Percentiles rank a stretch among this genome's conserved stretches.
Conservation (phyloP, 2,888 invertebrate species). For the Dinocampus coccinellae region DNA sequence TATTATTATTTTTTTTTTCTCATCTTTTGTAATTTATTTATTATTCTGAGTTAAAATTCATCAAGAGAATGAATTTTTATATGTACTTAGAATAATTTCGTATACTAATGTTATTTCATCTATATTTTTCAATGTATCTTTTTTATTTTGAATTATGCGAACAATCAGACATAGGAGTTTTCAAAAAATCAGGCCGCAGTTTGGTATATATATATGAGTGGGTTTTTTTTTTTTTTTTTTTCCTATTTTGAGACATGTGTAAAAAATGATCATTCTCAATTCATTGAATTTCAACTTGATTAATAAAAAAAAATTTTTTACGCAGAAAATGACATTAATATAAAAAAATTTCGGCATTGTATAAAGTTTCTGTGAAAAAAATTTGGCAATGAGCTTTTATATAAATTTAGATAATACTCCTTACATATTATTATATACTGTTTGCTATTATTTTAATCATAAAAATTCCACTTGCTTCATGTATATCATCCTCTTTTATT, state of each 20-base stretch:
- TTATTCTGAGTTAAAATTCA: no score
- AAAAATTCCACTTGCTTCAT: not conserved
- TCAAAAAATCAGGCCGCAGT: not conserved
- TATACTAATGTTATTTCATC: not conserved
- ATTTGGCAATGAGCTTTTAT: not conserved
- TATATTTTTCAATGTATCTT: not conserved
- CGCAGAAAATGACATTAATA: not conserved
- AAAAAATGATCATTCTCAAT: no score
- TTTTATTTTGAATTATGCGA: not conserved
- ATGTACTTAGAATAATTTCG: not conserved
- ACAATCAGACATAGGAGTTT: not conserved
- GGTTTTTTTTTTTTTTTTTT: no score
- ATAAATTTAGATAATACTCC: not conserved
- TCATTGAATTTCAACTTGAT: no score
- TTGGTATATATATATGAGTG: no score
- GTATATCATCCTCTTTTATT: not conserved
- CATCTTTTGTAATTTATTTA: not conserved
- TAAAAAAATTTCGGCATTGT: not conserved
- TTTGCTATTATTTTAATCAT: not conserved
- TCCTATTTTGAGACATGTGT: no score
- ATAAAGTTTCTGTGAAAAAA: not conserved
- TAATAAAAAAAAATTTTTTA: not conserved
- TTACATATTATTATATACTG: not conserved
- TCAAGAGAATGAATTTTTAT: no score
- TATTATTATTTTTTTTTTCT: not conserved